Percentiles rank a stretch among this genome's conserved stretches.
These are phyloP conservation scores for Ernsta delagoae DNA, from an alignment of 2,888 invertebrate genomes.

Conservation along the genomic window DNA sequence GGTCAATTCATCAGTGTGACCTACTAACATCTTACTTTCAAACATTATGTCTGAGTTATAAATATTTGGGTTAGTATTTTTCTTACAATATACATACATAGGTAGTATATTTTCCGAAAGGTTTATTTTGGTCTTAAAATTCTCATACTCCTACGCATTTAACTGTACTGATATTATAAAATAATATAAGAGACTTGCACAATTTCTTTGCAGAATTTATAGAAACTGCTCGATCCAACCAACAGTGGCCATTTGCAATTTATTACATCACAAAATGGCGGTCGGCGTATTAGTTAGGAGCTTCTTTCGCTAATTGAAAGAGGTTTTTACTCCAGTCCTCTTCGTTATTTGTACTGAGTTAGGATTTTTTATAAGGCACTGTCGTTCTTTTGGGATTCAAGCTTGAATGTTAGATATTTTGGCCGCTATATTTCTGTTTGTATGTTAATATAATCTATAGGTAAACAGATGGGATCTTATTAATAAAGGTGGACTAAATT, in stretches of 20 bases:
- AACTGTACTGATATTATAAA: neutral
- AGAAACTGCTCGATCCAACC: neutral
- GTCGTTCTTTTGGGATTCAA: neutral
- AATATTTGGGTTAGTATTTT: neutral
- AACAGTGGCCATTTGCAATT: constrained; percentile 1
- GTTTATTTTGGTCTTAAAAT: too few species aligned
- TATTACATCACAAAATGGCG: constrained; percentile 1
- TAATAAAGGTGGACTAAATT: too few species aligned
- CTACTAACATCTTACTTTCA: neutral
- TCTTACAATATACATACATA: too few species aligned
- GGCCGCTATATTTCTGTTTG: too few species aligned
- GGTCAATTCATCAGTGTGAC: constrained; percentile 4
- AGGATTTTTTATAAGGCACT: too few species aligned
- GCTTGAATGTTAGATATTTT: neutral
- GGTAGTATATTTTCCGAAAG: neutral
- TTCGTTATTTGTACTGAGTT: neutral
- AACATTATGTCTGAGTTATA: neutral
- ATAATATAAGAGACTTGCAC: neutral
- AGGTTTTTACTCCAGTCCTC: neutral
- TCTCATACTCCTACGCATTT: neutral
- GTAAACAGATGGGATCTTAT: too few species aligned
- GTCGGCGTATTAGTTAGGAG: neutral
- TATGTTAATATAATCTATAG: too few species aligned
- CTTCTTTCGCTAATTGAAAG: neutral
- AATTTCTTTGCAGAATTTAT: neutral